These are phyloP conservation scores for Ferrisia virgata DNA, from an alignment of 2,888 invertebrate genomes.

Conservation along the genomic window DNA sequence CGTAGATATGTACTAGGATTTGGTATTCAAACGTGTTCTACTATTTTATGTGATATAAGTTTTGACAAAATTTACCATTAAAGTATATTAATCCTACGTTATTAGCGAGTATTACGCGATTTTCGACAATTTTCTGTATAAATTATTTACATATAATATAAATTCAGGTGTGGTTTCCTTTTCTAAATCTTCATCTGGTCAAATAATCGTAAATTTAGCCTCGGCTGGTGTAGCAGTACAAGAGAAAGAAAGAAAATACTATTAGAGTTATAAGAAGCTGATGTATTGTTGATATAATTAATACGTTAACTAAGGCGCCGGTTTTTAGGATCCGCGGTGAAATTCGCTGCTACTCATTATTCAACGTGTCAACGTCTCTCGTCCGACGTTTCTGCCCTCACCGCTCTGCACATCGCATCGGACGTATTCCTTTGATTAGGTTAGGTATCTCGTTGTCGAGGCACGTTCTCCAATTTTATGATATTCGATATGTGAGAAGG, in stretches of 20 bases:
- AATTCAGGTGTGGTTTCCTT: background rate
- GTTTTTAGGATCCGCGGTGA: background rate
- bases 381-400: no score
- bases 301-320: background rate
- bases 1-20: background rate
- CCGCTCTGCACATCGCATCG: background rate
- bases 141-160: background rate
- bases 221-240: background rate
- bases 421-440: background rate
- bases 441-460: background rate
- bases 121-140: background rate
- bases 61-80: background rate
- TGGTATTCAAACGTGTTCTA: conserved; percentile 6
- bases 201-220: background rate
- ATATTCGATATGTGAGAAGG: background rate
- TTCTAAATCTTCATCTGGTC: background rate
- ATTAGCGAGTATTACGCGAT: conserved; percentile 11
- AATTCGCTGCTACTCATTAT: conserved; percentile 14
- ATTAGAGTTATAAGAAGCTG: no score
- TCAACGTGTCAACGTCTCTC: background rate
- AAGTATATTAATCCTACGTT: background rate
- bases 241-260: background rate
- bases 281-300: background rate
- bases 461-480: background rate
- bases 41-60: background rate